Percentiles rank a stretch among this genome's conserved stretches.
Conservation (phyloP, 2,888 invertebrate genomes). For the Philonicus albiceps region DNA sequence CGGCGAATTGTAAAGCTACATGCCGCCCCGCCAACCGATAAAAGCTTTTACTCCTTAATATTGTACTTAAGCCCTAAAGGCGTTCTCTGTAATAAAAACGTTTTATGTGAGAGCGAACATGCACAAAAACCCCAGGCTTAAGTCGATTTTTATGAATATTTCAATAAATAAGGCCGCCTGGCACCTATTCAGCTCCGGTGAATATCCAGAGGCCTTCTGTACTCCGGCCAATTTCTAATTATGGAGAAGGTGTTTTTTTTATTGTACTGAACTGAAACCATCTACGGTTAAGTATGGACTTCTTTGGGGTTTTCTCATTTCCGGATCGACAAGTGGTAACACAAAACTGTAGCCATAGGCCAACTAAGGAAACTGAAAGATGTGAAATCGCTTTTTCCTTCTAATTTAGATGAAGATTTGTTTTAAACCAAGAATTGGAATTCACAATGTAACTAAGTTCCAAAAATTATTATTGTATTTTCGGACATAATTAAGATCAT, state of each 20-base stretch:
- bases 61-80: conserved; percentile 26
- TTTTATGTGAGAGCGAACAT: conserved; percentile 38
- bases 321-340: background rate
- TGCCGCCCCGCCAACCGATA: background rate
- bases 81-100: conserved; percentile 22
- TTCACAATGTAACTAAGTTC: too few species aligned
- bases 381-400: background rate
- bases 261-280: background rate
- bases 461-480: too few species aligned
- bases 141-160: conserved; percentile 38
- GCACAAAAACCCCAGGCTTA: conserved; percentile 24
- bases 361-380: background rate
- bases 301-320: background rate
- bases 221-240: background rate
- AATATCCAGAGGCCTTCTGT: background rate
- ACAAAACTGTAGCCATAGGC: background rate
- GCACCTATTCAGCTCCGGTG: background rate
- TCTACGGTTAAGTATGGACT: background rate
- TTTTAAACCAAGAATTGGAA: too few species aligned
- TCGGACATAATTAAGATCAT: too few species aligned
- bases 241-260: background rate
- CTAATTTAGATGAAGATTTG: too few species aligned
- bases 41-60: conserved; percentile 20
- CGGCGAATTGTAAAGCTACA: background rate
- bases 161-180: conserved; percentile 16